Base-by-base conservation (phyloP, 2,888 invertebrate genomes). In the Tenthredo distinguenda region DNA sequence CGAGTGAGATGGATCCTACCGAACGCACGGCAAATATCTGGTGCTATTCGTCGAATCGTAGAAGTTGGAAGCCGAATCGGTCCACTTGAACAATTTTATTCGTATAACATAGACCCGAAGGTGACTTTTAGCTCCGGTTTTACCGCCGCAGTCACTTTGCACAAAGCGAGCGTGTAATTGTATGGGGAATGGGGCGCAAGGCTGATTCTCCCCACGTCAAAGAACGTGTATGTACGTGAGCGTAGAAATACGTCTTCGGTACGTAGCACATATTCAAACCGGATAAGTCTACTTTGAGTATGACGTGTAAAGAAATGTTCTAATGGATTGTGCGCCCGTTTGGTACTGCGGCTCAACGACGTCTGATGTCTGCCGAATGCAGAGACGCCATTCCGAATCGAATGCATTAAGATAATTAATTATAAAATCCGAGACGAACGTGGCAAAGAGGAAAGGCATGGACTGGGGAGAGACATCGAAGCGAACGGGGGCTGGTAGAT, bases 381-480 rank as follows among this genome's bases (percentile, higher is more conserved):
- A n/a, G 83, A 68, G 86, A 86, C 85, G 86, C 87, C 87, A 87
- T 89, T 87, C 87, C 89, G 88, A 89, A 88, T 89, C 88, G 88
- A 90, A 90, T 90, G 88, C 91, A 90, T 91, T 90, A 91, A 89
- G 89, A 91, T 91, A 91, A 91, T 91, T 91, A 91, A 91, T 91
- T 91, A 89, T 90, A 88, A 89, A 91, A 91, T 90, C 89, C 84
- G 86, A 68, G 87, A 84, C 86, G 81, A 87, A 84, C 68, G 77
- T 72, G 85, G 65, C 55, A n/a, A 71, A 74, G 84, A 85, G 82
- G 77, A 62, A 62, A 12, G 62, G 83, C 68, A 55, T 76, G 86
- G 87, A 85, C 86, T 86, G 87, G 43, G 26, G 55, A 79, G 58
- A 58, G 37, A 62, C 81, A 40, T 81, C 62, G 81, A 81, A 40